Evolutionary conservation across 2,113 vertebrate species (phyloP), one percentile per base, ranked within the genome.

Genomic region (Burhinus oedicnemus): DNA sequence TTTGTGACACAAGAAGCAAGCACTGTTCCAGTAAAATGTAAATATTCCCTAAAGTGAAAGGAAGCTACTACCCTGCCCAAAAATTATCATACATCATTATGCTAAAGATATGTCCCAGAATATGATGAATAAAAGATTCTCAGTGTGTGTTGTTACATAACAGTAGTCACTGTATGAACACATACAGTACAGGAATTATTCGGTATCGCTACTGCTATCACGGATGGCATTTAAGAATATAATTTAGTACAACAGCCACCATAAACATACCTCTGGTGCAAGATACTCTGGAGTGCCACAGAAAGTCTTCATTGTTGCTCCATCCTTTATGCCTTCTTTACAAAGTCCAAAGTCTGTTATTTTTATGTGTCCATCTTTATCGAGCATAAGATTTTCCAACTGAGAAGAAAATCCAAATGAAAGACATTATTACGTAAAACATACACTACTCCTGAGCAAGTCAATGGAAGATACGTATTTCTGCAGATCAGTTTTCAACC

Each of bases 271-370:
- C 99, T 99, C 99, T 18, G 99, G 99, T 44, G 99, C 99, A 88
- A 99, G 98, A 97, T 99, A 99, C 97, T 99, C 99, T 2, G 99
- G 99, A 15, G 99, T 99, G 87, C 99, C 99, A 74, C 99, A 99
- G 95, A 99, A 99, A n/a, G 99, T 99, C 98, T 99, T 99, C 99
- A 99, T 99, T 29, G 99, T 99, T 95, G 99, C 99, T 1, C 99
- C 99, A 25, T 99, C 99, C 75, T 99, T 99, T 96, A 99, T 99
- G 58, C 99, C 99, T 97, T 99, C 99, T 98, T 99, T 99, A 98
- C 99, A 99, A 60, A 99, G 98, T 34, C 99, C 99, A 36, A 99
- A 99, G 97, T 99, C 99, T 58, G 99, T 99, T 96, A 99, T 99
- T 98, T 99, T 99, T 97, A 99, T 99, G 97, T 99, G 99, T 47